phyloP scores from a whole-genome alignment of 2,797 vertebrate species.

The Parauchenoglanis ngamensis region DNA sequence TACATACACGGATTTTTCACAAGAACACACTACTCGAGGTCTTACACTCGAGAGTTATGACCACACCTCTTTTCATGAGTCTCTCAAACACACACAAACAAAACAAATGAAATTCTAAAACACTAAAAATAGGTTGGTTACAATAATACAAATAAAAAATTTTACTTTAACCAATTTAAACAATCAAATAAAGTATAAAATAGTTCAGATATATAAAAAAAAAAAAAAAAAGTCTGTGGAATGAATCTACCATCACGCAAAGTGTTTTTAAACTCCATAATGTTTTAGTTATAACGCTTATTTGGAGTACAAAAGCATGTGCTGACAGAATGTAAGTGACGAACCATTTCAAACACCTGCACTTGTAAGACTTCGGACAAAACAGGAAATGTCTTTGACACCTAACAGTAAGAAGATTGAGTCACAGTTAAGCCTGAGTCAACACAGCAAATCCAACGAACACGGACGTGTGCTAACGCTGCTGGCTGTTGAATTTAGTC shows the following conservation, averaged over 20 bases:
- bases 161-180: background rate
- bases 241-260: background rate
- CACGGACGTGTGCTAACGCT: background rate
- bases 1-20: too few species aligned
- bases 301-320: background rate
- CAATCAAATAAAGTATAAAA: background rate
- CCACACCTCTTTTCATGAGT: background rate
- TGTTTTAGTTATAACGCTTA: background rate
- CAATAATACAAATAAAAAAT: background rate
- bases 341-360: slow-evolving; percentile 23
- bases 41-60: background rate
- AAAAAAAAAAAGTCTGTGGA: background rate
- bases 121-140: background rate
- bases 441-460: slow-evolving; percentile 16
- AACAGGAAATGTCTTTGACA: slow-evolving; percentile 23
- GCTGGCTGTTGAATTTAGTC: background rate
- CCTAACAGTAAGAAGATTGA: background rate
- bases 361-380: background rate
- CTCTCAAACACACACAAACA: background rate
- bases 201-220: background rate
- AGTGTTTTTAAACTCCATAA: background rate
- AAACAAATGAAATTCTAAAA: background rate
- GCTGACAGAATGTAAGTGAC: background rate
- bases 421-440: slow-evolving; percentile 13
- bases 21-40: background rate